Conservation (phyloP, 1,140 invertebrate species). For the Papilio aristodemus region DNA sequence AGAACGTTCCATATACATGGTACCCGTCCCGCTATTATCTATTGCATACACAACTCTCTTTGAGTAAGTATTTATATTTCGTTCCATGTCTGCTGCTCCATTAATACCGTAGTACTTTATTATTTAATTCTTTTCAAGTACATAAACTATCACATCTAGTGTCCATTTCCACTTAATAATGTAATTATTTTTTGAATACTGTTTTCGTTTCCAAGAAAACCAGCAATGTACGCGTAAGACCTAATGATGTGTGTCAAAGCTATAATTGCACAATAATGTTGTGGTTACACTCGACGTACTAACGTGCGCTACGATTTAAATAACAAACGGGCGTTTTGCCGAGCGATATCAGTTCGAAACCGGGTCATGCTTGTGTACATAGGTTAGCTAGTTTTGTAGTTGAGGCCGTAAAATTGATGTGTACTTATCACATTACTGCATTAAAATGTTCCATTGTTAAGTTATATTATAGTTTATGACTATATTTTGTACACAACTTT, state of each 20-base stretch:
- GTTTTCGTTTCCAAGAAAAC: background rate
- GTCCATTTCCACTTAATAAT: background rate
- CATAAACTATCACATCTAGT: too few relatives aligned
- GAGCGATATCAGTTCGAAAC: constrained; percentile 58
- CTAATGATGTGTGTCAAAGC: constrained; percentile 34
- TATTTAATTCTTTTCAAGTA: too few relatives aligned
- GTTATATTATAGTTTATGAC: constrained; percentile 5
- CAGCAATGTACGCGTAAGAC: constrained; percentile 14
- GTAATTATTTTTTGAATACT: background rate
- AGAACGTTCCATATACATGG: too few relatives aligned
- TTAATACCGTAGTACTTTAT: too few relatives aligned
- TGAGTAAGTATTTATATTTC: too few relatives aligned
- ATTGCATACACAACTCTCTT: too few relatives aligned
- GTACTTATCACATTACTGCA: constrained; percentile 35
- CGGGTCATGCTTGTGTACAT: constrained; percentile 48
- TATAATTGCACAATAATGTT: constrained; percentile 36
- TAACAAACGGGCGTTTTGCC: constrained; percentile 54
- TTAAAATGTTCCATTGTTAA: constrained; percentile 23
- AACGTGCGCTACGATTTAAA: constrained; percentile 48
- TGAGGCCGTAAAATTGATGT: constrained; percentile 46
- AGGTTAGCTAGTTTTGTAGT: constrained; percentile 37
- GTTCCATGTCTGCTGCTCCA: too few relatives aligned
- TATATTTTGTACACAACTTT: background rate
- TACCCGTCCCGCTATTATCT: too few relatives aligned
- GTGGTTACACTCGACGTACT: constrained; percentile 38